Evolutionary conservation across 1,140 invertebrate genomes (phyloP), one percentile per base, ranked within the genome.

Genomic region (Papilio polyxenes): DNA sequence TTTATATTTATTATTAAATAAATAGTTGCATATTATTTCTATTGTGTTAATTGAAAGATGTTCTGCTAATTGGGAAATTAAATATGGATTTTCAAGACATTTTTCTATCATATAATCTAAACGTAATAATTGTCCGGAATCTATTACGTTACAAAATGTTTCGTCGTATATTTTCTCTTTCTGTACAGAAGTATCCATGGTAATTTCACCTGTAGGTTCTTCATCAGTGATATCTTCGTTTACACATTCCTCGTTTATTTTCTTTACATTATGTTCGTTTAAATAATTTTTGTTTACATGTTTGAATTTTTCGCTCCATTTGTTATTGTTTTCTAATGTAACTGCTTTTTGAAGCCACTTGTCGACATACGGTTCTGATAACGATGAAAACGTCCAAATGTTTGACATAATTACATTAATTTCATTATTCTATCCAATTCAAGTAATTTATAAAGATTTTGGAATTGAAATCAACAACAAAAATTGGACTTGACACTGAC

Each of bases 221-320:
- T n/a, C 23, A 17, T 76, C 31, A 72, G 7, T 11, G 40, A 77
- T 53, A 77, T 13, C 23, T 51, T 78, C 51, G 10, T 11, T 59
- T 5, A 56, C 53, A 4, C 9, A 56, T 40, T 31, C 53, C 40
- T 40, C 37, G 8, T 56, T 40, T 40, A 4, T n/a, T 59, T 79
- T 62, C 15, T 44, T 31, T n/a, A 40, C 53, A n/a, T 44, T 79
- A 31, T 59, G 17, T 11, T 79, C 15, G 17, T 79, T 17, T 7
- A 56, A 40, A 56, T n/a, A 79, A 59, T 6, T 56, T 62, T 79
- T 40, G 8, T 20, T 65, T 49, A 65, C 17, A 80, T 69, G 59
- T 48, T 49, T 69, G 78, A 80, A 80, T 80, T 69, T 69, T 80
- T 80, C 78, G 59, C 78, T 69, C 78, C 78, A 80, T 49, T 80